These are phyloP conservation scores for Phalloptychus januarius DNA, from an alignment of 2,797 vertebrate genomes.

Conservation along the genomic window DNA sequence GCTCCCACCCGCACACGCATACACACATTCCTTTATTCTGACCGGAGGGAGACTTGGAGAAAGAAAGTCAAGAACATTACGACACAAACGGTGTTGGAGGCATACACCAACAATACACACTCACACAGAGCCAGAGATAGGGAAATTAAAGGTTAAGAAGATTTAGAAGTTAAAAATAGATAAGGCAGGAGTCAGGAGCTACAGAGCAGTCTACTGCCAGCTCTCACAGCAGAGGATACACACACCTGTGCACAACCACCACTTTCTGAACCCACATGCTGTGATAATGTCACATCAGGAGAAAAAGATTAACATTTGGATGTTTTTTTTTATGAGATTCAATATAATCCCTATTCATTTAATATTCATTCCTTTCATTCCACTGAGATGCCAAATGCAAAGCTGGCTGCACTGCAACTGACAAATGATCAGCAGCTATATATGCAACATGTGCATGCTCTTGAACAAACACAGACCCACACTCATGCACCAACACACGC, in stretches of 20 bases:
- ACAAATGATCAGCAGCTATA: slow-evolving; percentile 23
- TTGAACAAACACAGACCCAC: slow-evolving; percentile 19
- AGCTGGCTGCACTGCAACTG: slow-evolving; percentile 8
- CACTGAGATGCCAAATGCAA: slow-evolving; percentile 19
- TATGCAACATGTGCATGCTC: slow-evolving; percentile 15
- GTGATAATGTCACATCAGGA: not conserved
- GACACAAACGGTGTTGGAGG: slow-evolving; percentile 42
- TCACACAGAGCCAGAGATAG: slow-evolving; percentile 46
- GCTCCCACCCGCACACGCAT: slow-evolving; percentile 12
- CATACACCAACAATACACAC: slow-evolving; percentile 24
- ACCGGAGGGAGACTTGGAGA: slow-evolving; percentile 30
- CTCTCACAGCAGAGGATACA: slow-evolving; percentile 32
- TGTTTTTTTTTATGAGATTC: not conserved
- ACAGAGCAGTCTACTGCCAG: slow-evolving; percentile 47
- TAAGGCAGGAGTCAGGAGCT: slow-evolving; percentile 57
- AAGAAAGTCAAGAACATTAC: slow-evolving; percentile 51
- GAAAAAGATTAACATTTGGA: not conserved
- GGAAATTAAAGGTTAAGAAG: slow-evolving; percentile 80
- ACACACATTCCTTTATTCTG: slow-evolving; percentile 34
- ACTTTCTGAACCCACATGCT: not conserved
- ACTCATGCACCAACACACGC: slow-evolving; percentile 11
- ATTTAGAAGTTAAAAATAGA: slow-evolving; percentile 84
- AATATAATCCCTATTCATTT: not conserved
- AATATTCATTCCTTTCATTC: not conserved
- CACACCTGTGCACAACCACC: slow-evolving; percentile 40